These are phyloP conservation scores for Nomada lathburiana DNA, from an alignment of 2,888 invertebrate species.

Conservation along the genomic window DNA sequence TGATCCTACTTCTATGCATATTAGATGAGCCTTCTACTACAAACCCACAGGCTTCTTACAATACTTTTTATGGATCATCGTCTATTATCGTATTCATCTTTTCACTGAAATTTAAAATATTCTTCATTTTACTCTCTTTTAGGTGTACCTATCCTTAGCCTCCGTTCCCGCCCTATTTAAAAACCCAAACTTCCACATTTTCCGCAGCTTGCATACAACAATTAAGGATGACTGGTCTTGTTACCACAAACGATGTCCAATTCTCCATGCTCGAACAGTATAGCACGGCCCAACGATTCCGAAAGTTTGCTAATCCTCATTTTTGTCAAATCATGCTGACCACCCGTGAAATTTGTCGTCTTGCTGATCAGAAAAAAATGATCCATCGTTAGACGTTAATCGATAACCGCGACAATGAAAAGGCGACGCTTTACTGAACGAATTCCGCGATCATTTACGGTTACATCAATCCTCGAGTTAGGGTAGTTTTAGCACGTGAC, in stretches of 20 bases:
- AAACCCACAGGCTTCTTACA: background rate
- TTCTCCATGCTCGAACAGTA: background rate
- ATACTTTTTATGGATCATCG: background rate
- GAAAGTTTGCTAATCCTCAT: background rate
- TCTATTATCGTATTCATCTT: too few species aligned
- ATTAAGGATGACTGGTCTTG: background rate
- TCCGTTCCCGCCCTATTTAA: background rate
- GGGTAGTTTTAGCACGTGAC: slow-evolving; percentile 66
- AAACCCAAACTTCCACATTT: background rate
- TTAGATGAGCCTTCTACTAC: background rate
- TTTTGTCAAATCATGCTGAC: slow-evolving; percentile 14
- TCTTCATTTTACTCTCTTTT: too few species aligned
- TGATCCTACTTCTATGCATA: background rate
- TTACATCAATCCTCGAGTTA: background rate
- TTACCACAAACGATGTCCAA: background rate
- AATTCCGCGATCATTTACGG: slow-evolving; percentile 18
- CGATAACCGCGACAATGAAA: slow-evolving; percentile 14
- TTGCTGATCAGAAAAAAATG: background rate
- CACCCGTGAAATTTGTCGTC: background rate
- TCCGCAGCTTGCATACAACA: background rate
- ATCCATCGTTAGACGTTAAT: background rate
- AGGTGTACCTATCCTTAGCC: too few species aligned
- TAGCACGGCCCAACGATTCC: background rate
- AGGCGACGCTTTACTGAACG: slow-evolving; percentile 16
- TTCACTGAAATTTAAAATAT: too few species aligned